Evolutionary conservation across 2,113 vertebrate genomes (phyloP).

Genomic region (Phalacrocorax pelagicus): DNA sequence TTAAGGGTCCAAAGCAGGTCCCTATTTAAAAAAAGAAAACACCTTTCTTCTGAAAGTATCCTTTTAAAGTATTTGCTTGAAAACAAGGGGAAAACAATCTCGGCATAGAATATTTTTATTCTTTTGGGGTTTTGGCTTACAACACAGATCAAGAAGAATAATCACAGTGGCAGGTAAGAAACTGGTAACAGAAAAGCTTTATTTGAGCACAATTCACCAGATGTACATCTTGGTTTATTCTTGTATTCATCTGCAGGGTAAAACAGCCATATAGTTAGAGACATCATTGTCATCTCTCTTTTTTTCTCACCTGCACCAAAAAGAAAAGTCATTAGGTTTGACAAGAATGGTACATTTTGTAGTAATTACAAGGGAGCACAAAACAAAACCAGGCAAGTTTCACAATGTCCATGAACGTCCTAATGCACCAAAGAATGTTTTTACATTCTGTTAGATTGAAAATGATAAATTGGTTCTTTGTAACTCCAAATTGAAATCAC

Average conservation of each 20-base stretch:
- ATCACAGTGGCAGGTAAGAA: constrained; percentile 25
- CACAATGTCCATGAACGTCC: constrained; percentile 62
- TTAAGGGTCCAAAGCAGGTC: neutral
- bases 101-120: neutral
- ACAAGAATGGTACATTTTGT: constrained; percentile 71
- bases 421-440: constrained; percentile 69
- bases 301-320: neutral
- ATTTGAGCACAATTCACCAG: neutral
- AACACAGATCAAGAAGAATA: constrained; percentile 3
- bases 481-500: constrained; percentile 76
- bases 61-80: neutral
- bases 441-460: constrained; percentile 65
- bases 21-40: neutral
- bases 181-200: neutral
- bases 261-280: constrained; percentile 27
- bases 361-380: constrained; percentile 82
- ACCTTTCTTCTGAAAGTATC: neutral
- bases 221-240: neutral
- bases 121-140: neutral
- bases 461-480: constrained; percentile 86
- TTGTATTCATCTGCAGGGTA: neutral
- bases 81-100: neutral
- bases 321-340: constrained; percentile 60
- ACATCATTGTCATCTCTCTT: constrained; percentile 29
- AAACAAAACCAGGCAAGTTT: constrained; percentile 60